phyloP scores from a whole-genome alignment of 1,140 invertebrate species.

The Dermatophagoides farinae region DNA sequence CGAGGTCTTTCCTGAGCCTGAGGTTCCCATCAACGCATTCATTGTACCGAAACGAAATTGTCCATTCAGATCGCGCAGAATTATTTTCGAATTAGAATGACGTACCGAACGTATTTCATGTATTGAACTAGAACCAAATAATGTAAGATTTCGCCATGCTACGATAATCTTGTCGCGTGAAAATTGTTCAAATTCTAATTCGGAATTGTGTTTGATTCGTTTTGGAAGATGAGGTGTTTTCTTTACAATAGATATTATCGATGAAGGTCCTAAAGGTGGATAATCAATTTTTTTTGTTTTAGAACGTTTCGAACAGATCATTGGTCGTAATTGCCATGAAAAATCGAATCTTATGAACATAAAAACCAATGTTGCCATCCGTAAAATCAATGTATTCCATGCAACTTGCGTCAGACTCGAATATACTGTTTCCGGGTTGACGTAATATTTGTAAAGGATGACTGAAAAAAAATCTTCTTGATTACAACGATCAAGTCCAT shows the following conservation, averaged over 20 bases:
- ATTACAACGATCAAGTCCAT: conserved; percentile 5
- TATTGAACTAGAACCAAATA: background rate
- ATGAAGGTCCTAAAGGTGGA: background rate
- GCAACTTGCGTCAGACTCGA: background rate
- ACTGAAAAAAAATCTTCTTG: background rate
- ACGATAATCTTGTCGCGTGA: background rate
- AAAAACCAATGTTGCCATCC: background rate
- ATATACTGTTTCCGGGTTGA: background rate
- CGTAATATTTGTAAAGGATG: background rate
- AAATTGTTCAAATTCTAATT: background rate
- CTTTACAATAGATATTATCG: background rate
- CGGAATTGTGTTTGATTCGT: background rate
- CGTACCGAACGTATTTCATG: background rate
- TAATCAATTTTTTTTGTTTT: background rate
- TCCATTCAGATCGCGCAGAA: background rate
- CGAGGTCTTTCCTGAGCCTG: conserved; percentile 29
- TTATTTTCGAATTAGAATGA: background rate
- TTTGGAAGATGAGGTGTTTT: background rate
- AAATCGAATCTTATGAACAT: background rate
- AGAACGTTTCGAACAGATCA: background rate
- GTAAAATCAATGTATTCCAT: background rate
- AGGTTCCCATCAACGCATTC: background rate
- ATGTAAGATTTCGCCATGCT: background rate
- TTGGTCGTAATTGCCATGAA: too few species aligned
- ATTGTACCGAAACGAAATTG: background rate